phyloP scores from a whole-genome alignment of 1,140 invertebrate species.

The Brachionus koreanus region DNA sequence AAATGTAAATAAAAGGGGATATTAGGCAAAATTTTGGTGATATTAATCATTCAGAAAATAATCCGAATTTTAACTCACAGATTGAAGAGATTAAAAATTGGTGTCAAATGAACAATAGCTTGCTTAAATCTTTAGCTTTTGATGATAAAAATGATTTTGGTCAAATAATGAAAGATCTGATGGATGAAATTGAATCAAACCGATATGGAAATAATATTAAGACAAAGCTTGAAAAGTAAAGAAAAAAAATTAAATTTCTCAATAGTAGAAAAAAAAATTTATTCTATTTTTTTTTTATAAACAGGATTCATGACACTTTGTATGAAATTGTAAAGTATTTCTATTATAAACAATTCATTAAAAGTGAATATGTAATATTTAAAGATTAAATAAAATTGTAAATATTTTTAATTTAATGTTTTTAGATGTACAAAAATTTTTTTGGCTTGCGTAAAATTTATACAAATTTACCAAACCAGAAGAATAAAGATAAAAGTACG shows the following conservation, averaged over 20 bases:
- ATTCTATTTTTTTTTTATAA: neutral
- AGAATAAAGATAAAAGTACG: neutral
- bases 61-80: neutral
- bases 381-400: neutral
- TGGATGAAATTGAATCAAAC: neutral
- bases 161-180: neutral
- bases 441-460: slow-evolving; percentile 13
- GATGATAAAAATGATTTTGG: neutral
- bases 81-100: slow-evolving; percentile 16
- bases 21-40: neutral
- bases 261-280: neutral
- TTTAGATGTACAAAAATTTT: slow-evolving; percentile 44
- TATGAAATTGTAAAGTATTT: slow-evolving; percentile 8
- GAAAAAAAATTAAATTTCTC: neutral
- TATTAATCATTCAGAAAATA: neutral
- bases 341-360: slow-evolving; percentile 29
- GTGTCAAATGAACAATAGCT: neutral
- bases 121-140: neutral
- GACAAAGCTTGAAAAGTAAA: neutral
- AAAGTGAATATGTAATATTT: slow-evolving; percentile 40
- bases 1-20: neutral
- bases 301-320: slow-evolving; percentile 2
- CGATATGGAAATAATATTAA: neutral
- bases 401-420: neutral
- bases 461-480: neutral